phyloP scores from a whole-genome alignment of 2,888 invertebrate genomes.

The Aproaerema taeniolella region DNA sequence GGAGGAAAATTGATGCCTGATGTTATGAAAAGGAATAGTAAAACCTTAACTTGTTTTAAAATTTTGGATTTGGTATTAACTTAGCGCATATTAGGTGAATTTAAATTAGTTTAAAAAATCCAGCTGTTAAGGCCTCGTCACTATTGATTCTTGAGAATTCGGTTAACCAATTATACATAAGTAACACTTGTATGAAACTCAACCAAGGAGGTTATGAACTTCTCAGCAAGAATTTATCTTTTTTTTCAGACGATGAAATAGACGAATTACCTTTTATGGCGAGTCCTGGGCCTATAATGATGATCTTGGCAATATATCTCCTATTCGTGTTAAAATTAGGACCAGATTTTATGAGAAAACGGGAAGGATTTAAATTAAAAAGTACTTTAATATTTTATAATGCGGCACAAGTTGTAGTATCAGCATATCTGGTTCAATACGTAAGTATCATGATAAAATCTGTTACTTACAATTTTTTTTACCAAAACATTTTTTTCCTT shows the following conservation, averaged over 20 bases:
- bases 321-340: constrained; percentile 80
- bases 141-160: too few relatives aligned
- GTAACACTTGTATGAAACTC: too few relatives aligned
- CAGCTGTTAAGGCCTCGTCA: too few relatives aligned
- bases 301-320: constrained; percentile 78
- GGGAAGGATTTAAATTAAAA: constrained; percentile 88
- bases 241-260: constrained; percentile 12
- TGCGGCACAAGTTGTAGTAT: constrained; percentile 91
- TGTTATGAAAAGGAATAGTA: too few relatives aligned
- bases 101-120: too few relatives aligned
- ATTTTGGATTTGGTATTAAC: too few relatives aligned
- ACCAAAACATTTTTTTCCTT: background rate
- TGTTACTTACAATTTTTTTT: background rate
- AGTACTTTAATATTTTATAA: constrained; percentile 88
- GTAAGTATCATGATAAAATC: constrained; percentile 78
- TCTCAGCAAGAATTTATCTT: background rate
- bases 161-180: too few relatives aligned
- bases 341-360: constrained; percentile 88
- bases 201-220: too few relatives aligned
- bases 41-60: too few relatives aligned
- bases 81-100: too few relatives aligned
- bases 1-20: too few relatives aligned
- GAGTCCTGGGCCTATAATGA: constrained; percentile 75
- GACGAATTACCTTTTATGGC: constrained; percentile 72
- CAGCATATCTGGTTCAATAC: constrained; percentile 88